A percentile compares a stretch with the other conserved stretches of the same genome.
Evolutionary conservation across 2,113 vertebrate genomes (phyloP).

Genomic region (Jaculus jaculus): DNA sequence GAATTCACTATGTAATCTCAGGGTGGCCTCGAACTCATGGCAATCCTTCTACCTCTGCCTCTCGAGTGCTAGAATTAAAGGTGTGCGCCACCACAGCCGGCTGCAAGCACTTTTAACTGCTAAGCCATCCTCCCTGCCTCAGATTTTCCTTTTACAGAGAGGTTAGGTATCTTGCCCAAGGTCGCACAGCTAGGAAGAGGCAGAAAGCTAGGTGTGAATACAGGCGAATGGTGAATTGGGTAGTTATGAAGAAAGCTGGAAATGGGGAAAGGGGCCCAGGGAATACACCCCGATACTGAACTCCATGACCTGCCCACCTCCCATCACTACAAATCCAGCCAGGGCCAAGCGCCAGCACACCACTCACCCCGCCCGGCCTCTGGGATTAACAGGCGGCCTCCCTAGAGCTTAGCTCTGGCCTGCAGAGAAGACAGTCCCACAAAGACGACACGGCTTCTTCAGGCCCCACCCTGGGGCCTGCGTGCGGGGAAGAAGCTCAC

Average conservation of each 20-base stretch:
- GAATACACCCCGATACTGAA: conserved; percentile 51
- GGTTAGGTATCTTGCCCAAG: background rate
- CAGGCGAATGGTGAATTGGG: background rate
- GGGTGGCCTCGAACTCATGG: too few relatives aligned
- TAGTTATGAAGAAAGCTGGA: background rate
- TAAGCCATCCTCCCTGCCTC: background rate
- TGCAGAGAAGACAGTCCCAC: background rate
- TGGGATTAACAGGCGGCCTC: background rate
- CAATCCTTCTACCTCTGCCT: too few relatives aligned
- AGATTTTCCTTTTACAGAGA: background rate
- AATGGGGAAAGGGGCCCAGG: background rate
- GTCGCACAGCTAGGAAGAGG: background rate
- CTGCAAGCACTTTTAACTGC: too few relatives aligned
- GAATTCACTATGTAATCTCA: too few relatives aligned
- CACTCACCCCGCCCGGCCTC: background rate
- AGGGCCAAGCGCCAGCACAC: conserved; percentile 5
- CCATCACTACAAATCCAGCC: background rate
- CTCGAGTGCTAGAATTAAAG: too few relatives aligned
- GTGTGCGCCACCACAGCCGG: too few relatives aligned
- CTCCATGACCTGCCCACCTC: background rate
- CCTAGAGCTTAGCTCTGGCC: background rate
- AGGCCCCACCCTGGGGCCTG: background rate
- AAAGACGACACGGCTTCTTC: background rate
- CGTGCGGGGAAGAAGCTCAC: background rate
- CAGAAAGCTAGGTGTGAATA: background rate